A percentile compares a stretch with the other conserved stretches of the same genome.
These are phyloP conservation scores for Pithys albifrons DNA, from an alignment of 2,113 vertebrate genomes.

Conservation along the genomic window DNA sequence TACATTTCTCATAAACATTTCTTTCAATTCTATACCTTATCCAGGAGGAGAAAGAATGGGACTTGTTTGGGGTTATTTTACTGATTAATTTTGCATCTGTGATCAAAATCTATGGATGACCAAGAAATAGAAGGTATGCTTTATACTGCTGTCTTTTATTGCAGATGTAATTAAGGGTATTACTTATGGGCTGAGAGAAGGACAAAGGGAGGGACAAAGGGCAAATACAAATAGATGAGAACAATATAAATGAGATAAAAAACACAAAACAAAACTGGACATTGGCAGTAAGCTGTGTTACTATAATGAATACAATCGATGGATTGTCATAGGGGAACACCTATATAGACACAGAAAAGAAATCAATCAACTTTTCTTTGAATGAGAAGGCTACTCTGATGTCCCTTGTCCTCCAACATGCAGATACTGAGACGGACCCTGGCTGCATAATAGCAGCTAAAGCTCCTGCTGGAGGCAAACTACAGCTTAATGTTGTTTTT, in stretches of 20 bases:
- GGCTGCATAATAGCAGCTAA: not conserved
- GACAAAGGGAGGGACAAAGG: not conserved
- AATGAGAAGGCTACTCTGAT: not conserved
- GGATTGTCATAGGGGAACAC: not conserved
- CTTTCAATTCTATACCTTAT: not conserved
- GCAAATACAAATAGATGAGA: not conserved
- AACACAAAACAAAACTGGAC: not conserved
- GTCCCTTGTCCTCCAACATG: not conserved
- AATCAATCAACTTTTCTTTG: not conserved
- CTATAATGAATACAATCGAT: not conserved
- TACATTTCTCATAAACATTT: not conserved
- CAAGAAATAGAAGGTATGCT: not conserved
- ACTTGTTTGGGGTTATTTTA: not conserved
- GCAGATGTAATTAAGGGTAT: not conserved
- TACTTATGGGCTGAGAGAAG: not conserved
- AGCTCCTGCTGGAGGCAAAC: constrained; percentile 21
- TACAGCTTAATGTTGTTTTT: constrained; percentile 8
- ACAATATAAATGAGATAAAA: not conserved
- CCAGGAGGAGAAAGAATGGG: not conserved
- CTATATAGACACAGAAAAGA: not conserved
- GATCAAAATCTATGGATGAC: not conserved
- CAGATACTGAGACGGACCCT: not conserved
- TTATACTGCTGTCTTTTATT: not conserved
- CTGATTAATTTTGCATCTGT: not conserved
- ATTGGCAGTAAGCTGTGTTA: not conserved